Base-by-base conservation (phyloP, 2,888 invertebrate species). In the Cheilosia impressa region DNA sequence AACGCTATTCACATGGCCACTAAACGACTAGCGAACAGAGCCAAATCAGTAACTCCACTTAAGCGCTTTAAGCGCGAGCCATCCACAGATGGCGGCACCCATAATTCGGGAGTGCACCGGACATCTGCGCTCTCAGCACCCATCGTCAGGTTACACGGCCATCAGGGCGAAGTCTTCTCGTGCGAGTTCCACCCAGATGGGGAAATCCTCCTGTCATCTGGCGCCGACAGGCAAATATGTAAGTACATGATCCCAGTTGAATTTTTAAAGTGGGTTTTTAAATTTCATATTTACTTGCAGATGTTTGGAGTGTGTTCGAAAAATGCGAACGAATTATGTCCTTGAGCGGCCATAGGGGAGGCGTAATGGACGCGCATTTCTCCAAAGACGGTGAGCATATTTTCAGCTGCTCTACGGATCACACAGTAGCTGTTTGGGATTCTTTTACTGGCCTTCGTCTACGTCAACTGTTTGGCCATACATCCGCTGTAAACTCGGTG, bases 361-460 rank as follows among this genome's bases (percentile, higher is more conserved):
- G 24, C 4, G 19, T 68, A 19, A 68, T 43, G 55, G 43, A 68
- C 15, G 66, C 53, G 1, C 10, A 53, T 3, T 68, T 68, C 9
- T 68, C 66, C 17, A 3, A n/a, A 2, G 53, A 55, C 4, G 53
- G 66, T 10, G 41, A 27, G 10, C 24, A 68, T 6, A 53, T 68
- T 19, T 53, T 53, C 17, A 68, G 41, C n/a, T 68, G 41, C 15
- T 68, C 66, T 7, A 2, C 24, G 1, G 66, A 68, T 27, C n/a
- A 6, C 3, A 68, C 66, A 15, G 17, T 68, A 4, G 66, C 53
- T 19, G 17, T 24, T 34, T 63, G 63, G 63, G 63, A 65, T 13
- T 34, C 65, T 0, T 31, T 34, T 22, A 47, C 34, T 9, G 47
- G 65, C 10, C 4, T 9, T 19, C 34, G 50, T 4, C 31, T 50